A percentile compares a stretch with the other conserved stretches of the same genome.
phyloP scores from a whole-genome alignment of 2,888 invertebrate species.

The Drosophila mayaguana region DNA sequence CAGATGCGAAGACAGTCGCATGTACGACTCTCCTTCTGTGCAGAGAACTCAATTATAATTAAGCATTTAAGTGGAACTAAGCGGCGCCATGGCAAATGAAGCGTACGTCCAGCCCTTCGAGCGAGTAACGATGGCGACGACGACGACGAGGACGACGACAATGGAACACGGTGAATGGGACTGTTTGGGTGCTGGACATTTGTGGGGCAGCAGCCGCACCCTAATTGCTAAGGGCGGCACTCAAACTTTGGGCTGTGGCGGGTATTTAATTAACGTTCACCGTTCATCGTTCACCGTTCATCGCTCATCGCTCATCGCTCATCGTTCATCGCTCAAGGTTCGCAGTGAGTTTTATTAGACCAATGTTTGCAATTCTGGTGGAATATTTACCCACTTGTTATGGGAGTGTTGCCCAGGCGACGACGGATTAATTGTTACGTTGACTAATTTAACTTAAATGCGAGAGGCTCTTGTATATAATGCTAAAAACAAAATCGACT shows the following conservation, averaged over 20 bases:
- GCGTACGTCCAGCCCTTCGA: constrained; percentile 54
- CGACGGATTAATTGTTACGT: constrained; percentile 67
- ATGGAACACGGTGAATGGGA: constrained; percentile 4
- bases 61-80: constrained; percentile 80
- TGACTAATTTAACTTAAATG: constrained; percentile 58
- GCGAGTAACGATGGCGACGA: constrained; percentile 46
- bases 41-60: constrained; percentile 81
- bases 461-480: constrained; percentile 40
- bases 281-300: constrained; percentile 63
- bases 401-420: constrained; percentile 60
- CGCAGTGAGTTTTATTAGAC: constrained; percentile 34
- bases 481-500: constrained; percentile 1
- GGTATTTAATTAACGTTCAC: constrained; percentile 74
- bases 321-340: constrained; percentile 33
- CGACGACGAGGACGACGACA: constrained; percentile 32
- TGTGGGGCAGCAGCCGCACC: constrained; percentile 54
- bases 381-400: constrained; percentile 41
- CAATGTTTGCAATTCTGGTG: constrained; percentile 34
- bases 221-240: constrained; percentile 69
- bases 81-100: constrained; percentile 73
- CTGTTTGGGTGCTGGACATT: constrained; percentile 35
- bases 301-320: constrained; percentile 61
- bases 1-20: constrained; percentile 42
- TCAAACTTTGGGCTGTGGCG: constrained; percentile 50
- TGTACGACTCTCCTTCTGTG: constrained; percentile 30